Percentiles rank a stretch among this genome's conserved stretches.
Evolutionary conservation across 2,888 invertebrate species (phyloP).

Genomic region (Lamellibrachia satsuma): DNA sequence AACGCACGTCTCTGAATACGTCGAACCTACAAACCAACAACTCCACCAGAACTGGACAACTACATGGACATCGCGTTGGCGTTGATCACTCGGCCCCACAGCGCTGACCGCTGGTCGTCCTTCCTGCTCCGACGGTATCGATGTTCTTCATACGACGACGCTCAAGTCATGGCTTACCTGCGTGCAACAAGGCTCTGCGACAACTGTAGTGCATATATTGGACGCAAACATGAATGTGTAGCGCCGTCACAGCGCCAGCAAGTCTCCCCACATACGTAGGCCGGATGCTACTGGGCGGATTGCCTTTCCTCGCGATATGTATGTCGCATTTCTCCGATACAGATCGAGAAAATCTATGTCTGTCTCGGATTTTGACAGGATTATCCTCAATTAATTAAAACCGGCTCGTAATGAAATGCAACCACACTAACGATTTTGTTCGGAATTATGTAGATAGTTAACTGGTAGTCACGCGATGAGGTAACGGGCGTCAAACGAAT

Average conservation of each 20-base stretch:
- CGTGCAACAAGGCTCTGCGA: not conserved
- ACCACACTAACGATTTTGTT: not conserved
- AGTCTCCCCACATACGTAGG: not conserved
- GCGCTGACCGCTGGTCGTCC: not conserved
- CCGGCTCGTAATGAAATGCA: not conserved
- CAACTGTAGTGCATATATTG: not conserved
- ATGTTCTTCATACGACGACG: not conserved
- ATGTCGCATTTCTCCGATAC: not conserved
- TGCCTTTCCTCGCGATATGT: not conserved
- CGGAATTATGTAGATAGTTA: not conserved
- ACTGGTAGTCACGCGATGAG: conserved; percentile 9
- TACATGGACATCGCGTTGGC: not conserved
- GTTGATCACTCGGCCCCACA: not conserved
- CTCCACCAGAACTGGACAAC: no score
- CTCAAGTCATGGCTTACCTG: not conserved
- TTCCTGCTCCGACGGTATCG: not conserved
- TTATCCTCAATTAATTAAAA: conserved; percentile 17
- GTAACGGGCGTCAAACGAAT: not conserved
- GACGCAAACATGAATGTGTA: not conserved
- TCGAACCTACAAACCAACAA: not conserved
- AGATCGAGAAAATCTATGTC: conserved; percentile 4
- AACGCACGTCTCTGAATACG: not conserved
- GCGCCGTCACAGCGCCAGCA: not conserved
- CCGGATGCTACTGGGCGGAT: not conserved
- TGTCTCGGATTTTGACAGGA: not conserved